Evolutionary conservation across 2,888 invertebrate genomes (phyloP).

Genomic region (Hypolimnas misippus): DNA sequence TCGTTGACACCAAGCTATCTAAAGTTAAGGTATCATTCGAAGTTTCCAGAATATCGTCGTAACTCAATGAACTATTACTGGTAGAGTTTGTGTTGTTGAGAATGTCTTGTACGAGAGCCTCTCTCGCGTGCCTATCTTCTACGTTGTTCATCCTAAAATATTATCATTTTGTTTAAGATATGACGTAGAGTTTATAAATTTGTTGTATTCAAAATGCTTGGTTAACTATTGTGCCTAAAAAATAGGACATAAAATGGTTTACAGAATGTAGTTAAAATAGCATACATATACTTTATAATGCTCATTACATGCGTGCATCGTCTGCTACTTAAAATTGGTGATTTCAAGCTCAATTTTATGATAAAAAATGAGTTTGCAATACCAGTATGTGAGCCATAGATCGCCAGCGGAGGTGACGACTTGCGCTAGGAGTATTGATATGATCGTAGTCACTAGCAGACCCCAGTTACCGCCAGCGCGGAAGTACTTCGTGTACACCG

Average conservation of each 20-base stretch:
- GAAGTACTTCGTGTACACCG: slow-evolving; percentile 88
- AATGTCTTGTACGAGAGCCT: background rate
- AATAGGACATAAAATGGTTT: too few relatives aligned
- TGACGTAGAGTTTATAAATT: too few relatives aligned
- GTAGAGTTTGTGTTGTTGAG: background rate
- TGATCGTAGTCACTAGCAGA: slow-evolving; percentile 78
- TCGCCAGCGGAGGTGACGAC: slow-evolving; percentile 88
- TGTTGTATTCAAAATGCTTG: too few relatives aligned
- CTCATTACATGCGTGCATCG: too few relatives aligned
- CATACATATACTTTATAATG: background rate
- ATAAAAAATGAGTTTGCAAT: slow-evolving; percentile 42
- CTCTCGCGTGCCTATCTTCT: slow-evolving; percentile 48
- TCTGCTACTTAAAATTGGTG: too few relatives aligned
- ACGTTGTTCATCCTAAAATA: slow-evolving; percentile 74
- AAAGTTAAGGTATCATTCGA: slow-evolving; percentile 13
- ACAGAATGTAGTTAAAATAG: background rate
- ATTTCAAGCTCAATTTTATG: background rate
- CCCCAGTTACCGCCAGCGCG: slow-evolving; percentile 86
- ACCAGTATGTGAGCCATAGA: slow-evolving; percentile 92
- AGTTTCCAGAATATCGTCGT: background rate
- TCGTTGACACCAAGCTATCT: slow-evolving; percentile 21
- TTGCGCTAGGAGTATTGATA: slow-evolving; percentile 87
- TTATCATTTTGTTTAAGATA: background rate
- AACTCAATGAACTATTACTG: slow-evolving; percentile 3
- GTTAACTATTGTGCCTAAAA: too few relatives aligned